Conservation (phyloP, 2,113 vertebrate species). For the Pomatorhinus ruficollis region DNA sequence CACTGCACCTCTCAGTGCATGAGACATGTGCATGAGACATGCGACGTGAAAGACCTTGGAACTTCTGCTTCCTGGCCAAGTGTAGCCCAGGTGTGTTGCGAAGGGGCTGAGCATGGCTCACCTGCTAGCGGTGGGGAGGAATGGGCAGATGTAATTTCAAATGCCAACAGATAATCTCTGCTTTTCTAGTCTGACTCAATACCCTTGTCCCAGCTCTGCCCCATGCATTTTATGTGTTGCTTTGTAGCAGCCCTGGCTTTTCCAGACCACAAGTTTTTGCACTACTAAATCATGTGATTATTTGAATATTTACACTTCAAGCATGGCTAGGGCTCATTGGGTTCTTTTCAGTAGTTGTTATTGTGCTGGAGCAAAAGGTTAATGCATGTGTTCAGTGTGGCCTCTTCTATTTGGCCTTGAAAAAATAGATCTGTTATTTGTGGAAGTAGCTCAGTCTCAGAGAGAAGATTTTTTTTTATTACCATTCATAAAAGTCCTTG, state of each 20-base stretch:
- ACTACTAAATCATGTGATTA: not conserved
- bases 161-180: conserved; percentile 25
- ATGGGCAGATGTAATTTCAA: conserved; percentile 39
- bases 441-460: not conserved
- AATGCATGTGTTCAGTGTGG: not conserved
- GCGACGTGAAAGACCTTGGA: conserved; percentile 66
- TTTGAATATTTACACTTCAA: not conserved
- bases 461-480: not conserved
- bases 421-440: not conserved
- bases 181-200: conserved; percentile 6
- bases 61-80: conserved; percentile 65
- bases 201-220: conserved; percentile 14
- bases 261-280: not conserved
- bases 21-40: conserved; percentile 67
- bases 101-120: conserved; percentile 56
- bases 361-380: not conserved
- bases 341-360: not conserved
- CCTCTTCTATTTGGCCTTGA: not conserved
- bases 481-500: not conserved
- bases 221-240: not conserved
- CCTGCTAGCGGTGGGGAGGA: conserved; percentile 61
- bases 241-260: conserved; percentile 11
- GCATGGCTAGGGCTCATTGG: not conserved
- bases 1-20: conserved; percentile 62
- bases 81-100: conserved; percentile 67